Evolutionary conservation across 2,113 vertebrate species (phyloP).

Genomic region (Pelodiscus sinensis): DNA sequence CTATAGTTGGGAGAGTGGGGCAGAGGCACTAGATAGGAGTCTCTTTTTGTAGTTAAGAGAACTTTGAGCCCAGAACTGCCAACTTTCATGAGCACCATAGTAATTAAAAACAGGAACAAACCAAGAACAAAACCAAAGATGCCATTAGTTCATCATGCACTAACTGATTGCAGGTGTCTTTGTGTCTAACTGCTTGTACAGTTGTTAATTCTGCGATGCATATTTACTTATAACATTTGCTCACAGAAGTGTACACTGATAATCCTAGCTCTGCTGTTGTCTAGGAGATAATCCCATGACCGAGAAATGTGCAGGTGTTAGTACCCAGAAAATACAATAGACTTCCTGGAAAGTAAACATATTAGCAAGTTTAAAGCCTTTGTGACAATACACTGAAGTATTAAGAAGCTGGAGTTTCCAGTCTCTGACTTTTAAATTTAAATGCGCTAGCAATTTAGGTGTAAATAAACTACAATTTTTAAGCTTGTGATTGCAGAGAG

Average conservation of each 20-base stretch:
- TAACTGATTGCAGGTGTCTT: background rate
- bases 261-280: background rate
- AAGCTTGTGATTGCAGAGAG: background rate
- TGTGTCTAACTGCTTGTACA: background rate
- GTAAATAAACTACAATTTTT: background rate
- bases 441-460: background rate
- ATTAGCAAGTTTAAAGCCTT: background rate
- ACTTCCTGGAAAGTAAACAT: background rate
- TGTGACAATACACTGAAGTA: background rate
- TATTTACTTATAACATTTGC: background rate
- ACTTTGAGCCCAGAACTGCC: background rate
- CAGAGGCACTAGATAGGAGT: background rate
- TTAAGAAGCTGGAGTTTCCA: background rate
- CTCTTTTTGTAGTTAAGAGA: background rate
- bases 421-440: background rate
- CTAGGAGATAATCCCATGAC: background rate
- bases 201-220: background rate
- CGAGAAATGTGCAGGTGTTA: background rate
- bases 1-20: background rate
- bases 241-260: background rate
- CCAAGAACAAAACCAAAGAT: background rate
- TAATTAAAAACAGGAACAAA: background rate
- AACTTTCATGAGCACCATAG: background rate
- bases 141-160: background rate
- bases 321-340: background rate